Evolutionary conservation across 2,113 vertebrate genomes (phyloP), one percentile per base, ranked within the genome.

Genomic region (Eolophus roseicapilla): DNA sequence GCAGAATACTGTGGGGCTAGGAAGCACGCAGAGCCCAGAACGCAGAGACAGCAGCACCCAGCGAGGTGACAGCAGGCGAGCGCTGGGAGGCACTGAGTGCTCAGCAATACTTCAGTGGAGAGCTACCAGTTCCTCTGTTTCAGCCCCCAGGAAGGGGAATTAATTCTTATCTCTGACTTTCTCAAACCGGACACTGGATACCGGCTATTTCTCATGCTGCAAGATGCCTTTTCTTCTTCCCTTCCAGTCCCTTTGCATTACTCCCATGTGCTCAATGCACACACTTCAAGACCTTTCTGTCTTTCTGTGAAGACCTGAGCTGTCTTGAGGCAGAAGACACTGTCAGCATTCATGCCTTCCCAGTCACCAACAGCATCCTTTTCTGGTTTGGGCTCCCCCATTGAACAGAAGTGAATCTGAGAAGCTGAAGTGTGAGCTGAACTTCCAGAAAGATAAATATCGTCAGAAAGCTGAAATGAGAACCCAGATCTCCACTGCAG

Each of bases 61-160:
- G 46, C 0, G 0, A 80, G 77, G 35, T 13, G 60, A 62, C 10
- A 11, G 50, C 46, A 84, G 27, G 60, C 1, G 4, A 78, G 49
- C 1, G 1, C 80, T 59, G n/a, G 53, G 53, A 86, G 86, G 77
- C 89, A 86, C 49, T 0, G 3, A 60, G 53, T 1, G 1, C 37
- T 46, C 52, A 70, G 23, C 23, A 88, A 53, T 39, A 57, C 29
- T 76, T 71, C 62, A 71, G 14, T 28, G 23, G 43, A 77, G 59
- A 73, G 9, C 29, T 41, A 85, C 21, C 39, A 41, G 47, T 6
- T 91, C 75, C 31, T 67, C 60, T 78, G 11, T 52, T 84, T 28
- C 77, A 62, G 49, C 7, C 43, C 17, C 18, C 59, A 14, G 57
- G 39, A 87, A 85, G 15, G 7, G 9, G 15, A 87, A 73, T 9